phyloP scores from a whole-genome alignment of 1,140 invertebrate genomes.

The Cardiocondyla obscurior region DNA sequence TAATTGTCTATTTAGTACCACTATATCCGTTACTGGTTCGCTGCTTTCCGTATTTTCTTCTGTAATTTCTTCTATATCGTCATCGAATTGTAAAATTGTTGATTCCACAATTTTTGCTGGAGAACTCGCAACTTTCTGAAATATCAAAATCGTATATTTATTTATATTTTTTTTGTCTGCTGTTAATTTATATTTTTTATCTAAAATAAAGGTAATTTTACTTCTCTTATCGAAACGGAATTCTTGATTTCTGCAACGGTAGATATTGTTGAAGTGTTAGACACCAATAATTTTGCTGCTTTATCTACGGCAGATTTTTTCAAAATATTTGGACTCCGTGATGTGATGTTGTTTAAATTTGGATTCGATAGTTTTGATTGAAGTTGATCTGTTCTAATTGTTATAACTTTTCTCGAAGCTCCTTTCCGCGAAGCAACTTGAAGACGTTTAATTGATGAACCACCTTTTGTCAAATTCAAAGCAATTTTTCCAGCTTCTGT shows the following conservation, averaged over 20 bases:
- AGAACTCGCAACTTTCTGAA: conserved; percentile 59
- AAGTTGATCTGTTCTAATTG: conserved; percentile 80
- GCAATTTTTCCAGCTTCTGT: conserved; percentile 90
- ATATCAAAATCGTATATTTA: conserved; percentile 23
- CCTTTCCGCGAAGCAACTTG: conserved; percentile 75
- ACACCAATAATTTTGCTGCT: conserved; percentile 76
- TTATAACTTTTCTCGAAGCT: conserved; percentile 78
- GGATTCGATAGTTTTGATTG: conserved; percentile 72
- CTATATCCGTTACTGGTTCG: conserved; percentile 81
- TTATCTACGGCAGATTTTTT: conserved; percentile 81
- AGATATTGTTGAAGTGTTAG: conserved; percentile 69
- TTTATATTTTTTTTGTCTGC: background rate
- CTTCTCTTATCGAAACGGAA: conserved; percentile 53
- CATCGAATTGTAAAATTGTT: conserved; percentile 77
- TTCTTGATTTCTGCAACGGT: conserved; percentile 66
- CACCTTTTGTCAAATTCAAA: conserved; percentile 86
- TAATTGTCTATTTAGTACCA: conserved; percentile 82
- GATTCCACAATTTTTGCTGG: conserved; percentile 71
- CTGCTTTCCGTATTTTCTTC: conserved; percentile 74
- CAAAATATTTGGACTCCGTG: conserved; percentile 79
- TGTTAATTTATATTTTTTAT: conserved; percentile 16
- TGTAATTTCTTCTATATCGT: conserved; percentile 80
- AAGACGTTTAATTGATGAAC: conserved; percentile 75
- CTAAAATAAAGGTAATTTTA: conserved; percentile 18
- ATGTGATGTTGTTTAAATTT: conserved; percentile 60